Base-by-base conservation (phyloP, 2,888 invertebrate species). In the Tridacna gigas region DNA sequence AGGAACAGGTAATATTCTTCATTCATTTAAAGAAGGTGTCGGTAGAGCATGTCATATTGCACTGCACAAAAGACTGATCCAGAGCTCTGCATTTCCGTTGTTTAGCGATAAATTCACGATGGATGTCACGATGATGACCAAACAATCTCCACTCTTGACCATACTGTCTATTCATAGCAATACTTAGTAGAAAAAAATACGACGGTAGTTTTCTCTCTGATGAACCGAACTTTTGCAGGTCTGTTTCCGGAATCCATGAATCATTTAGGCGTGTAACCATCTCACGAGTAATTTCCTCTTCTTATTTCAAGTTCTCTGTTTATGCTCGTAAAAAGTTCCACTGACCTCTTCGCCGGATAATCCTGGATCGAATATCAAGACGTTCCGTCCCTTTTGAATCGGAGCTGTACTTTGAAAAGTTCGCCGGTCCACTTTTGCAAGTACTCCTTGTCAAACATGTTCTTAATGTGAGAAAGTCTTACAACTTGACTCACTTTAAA, bases 331-430 rank as follows among this genome's bases (percentile, higher is more conserved):
- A 37, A 65, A 78, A 28, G 83, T 56, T 47, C 71, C 9, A 78
- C 81, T 0, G 82, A 80, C 82, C 82, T 82, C n/a, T 86, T 82
- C 74, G 80, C 79, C 22, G 77, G 28, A 28, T 73, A 12, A 61
- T 61, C 12, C 22, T 15, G 13, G n/a, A 22, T 12, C n/a, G n/a
- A 61, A 15, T n/a, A n/a, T n/a, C n/a, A n/a, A n/a, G n/a, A n/a
- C n/a, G n/a, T n/a, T n/a, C 61, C n/a, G n/a, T 61, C n/a, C 9
- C n/a, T 61, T 61, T n/a, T 61, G 22, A n/a, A 61, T 61, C 61
- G 12, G 12, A 12, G 12, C n/a, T 22, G 12, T 9, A 61, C 22
- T n/a, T 22, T 61, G 22, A 61, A 61, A 12, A 15, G 61, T 61
- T n/a, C 61, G 13, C 61, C n/a, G 22, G n/a, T 61, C 61, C 61